Evolutionary conservation across 2,797 vertebrate genomes (phyloP).

Genomic region (Heliangelus exortis): DNA sequence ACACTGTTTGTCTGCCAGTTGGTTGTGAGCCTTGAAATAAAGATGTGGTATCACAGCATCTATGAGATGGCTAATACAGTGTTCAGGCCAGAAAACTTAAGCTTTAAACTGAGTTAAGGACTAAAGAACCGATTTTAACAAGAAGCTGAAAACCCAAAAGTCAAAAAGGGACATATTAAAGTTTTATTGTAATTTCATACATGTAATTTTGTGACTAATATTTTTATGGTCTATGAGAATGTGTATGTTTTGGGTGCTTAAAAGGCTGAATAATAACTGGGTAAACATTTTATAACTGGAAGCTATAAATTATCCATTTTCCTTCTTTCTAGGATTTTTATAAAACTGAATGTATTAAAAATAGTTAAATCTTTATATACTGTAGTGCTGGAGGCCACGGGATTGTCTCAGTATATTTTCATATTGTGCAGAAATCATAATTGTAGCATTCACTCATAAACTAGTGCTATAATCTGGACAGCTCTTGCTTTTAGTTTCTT

Average conservation of each 20-base stretch:
- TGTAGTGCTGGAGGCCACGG: background rate
- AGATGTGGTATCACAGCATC: background rate
- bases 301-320: background rate
- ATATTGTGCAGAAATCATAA: background rate
- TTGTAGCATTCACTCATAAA: background rate
- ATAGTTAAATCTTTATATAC: background rate
- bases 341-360: background rate
- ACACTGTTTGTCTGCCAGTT: background rate
- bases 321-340: background rate
- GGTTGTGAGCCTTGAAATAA: conserved; percentile 20
- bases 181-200: background rate
- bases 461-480: background rate
- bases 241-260: background rate
- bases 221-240: background rate
- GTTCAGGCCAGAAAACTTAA: background rate
- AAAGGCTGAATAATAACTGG: background rate
- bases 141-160: background rate
- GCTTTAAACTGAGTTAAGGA: background rate
- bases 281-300: background rate
- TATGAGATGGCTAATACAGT: background rate
- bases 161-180: background rate
- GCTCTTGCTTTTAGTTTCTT: background rate
- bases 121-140: background rate
- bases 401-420: background rate
- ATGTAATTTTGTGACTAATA: background rate